These are phyloP conservation scores for Euschistus heros DNA, from an alignment of 1,140 invertebrate species.

Conservation along the genomic window DNA sequence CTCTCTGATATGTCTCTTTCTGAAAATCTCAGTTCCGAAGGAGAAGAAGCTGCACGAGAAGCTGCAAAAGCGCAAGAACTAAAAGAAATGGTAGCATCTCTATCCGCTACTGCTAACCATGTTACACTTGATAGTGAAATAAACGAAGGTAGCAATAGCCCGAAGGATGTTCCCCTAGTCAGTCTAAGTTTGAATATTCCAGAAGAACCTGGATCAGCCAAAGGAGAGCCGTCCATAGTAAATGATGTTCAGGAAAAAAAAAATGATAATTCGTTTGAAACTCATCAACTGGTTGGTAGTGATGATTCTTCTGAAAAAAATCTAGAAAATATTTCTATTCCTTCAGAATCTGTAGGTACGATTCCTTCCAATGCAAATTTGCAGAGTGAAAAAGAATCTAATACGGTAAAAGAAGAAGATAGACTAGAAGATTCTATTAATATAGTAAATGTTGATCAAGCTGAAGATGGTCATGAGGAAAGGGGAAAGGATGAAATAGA, in stretches of 20 bases:
- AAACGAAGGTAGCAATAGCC: not conserved
- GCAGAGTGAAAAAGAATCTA: too few relatives aligned
- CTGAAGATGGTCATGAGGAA: not conserved
- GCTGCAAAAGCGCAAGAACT: conserved; percentile 18
- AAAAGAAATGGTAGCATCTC: conserved; percentile 1
- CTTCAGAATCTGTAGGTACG: too few relatives aligned
- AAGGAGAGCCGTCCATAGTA: not conserved
- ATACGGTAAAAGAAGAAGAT: too few relatives aligned
- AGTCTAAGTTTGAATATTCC: not conserved
- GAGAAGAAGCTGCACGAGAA: conserved; percentile 23
- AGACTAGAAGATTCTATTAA: too few relatives aligned
- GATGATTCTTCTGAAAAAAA: too few relatives aligned
- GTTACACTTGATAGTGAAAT: not conserved
- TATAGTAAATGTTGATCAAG: too few relatives aligned
- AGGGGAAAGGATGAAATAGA: not conserved
- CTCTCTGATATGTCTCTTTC: conserved; percentile 28
- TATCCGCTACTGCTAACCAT: not conserved
- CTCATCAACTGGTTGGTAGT: too few relatives aligned
- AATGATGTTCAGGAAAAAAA: not conserved
- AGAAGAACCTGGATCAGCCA: not conserved
- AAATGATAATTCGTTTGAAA: too few relatives aligned
- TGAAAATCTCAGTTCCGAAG: conserved; percentile 20
- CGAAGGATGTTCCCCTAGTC: not conserved
- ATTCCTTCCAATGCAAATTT: too few relatives aligned
- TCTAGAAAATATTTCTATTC: too few relatives aligned